A percentile compares a stretch with the other conserved stretches of the same genome.
These are phyloP conservation scores for Caenorhabditis sp. DNA, from an alignment of 2,888 invertebrate genomes.

Conservation along the genomic window DNA sequence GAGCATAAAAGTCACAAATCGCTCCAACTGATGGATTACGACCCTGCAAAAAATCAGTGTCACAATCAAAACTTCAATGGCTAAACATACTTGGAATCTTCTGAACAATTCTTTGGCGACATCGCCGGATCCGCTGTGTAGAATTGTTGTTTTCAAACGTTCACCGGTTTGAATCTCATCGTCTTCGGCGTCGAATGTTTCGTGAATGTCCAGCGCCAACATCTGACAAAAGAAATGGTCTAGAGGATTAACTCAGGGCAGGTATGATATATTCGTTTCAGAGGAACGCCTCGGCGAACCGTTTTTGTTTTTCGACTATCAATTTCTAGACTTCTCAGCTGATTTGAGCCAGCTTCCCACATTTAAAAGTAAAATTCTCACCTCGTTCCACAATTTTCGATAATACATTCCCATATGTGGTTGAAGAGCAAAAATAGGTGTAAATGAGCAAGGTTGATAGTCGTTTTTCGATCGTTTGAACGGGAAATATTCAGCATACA, in stretches of 20 bases:
- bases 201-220: slow-evolving; percentile 69
- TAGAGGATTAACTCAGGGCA: background rate
- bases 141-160: slow-evolving; percentile 61
- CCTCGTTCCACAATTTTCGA: slow-evolving; percentile 64
- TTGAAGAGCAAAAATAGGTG: slow-evolving; percentile 80
- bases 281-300: no score
- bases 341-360: background rate
- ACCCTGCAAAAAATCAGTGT: no score
- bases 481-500: slow-evolving; percentile 84
- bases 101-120: slow-evolving; percentile 65
- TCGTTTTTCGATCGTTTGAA: slow-evolving; percentile 80
- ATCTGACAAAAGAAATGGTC: slow-evolving; percentile 51
- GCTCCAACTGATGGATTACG: slow-evolving; percentile 69
- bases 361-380: background rate
- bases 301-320: no score
- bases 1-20: slow-evolving; percentile 69
- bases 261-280: no score
- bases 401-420: slow-evolving; percentile 72
- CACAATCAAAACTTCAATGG: no score
- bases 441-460: slow-evolving; percentile 85
- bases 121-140: slow-evolving; percentile 64
- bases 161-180: slow-evolving; percentile 65
- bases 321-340: no score
- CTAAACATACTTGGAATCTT: slow-evolving; percentile 67
- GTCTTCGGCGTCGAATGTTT: slow-evolving; percentile 66